These are phyloP conservation scores for Suricata suricatta DNA, from an alignment of 2,113 vertebrate genomes.

Conservation along the genomic window DNA sequence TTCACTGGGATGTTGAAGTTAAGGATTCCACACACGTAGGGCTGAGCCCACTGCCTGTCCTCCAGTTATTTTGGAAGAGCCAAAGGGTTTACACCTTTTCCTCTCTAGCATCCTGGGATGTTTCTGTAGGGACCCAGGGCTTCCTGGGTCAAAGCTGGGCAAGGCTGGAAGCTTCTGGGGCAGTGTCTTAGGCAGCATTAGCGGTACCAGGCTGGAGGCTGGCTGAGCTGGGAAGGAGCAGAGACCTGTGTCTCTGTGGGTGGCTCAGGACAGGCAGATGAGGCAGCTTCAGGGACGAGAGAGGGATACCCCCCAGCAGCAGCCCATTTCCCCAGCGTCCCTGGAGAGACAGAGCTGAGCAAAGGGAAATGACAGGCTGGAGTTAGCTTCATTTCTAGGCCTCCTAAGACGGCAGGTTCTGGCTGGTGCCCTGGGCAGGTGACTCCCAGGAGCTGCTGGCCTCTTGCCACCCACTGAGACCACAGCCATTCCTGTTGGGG, in stretches of 20 bases:
- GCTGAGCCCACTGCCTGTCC: neutral
- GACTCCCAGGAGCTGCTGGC: slow-evolving; percentile 2
- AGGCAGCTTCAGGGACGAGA: neutral
- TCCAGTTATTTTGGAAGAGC: neutral
- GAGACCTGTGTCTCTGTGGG: neutral
- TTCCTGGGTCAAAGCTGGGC: neutral
- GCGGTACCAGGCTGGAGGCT: neutral
- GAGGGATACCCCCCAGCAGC: neutral
- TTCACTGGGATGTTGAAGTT: neutral
- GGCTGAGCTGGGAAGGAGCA: neutral
- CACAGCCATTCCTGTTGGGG: neutral
- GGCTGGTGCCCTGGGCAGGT: neutral
- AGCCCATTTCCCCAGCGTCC: neutral
- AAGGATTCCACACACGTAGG: neutral
- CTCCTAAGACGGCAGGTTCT: neutral
- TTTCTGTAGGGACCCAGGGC: neutral
- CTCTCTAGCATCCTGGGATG: neutral
- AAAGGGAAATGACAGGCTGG: neutral
- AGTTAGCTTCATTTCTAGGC: neutral
- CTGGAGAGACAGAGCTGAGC: neutral
- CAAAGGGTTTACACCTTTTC: neutral
- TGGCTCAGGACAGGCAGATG: neutral
- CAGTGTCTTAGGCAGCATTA: neutral
- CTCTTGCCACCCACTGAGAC: neutral
- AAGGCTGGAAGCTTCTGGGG: neutral